Evolutionary conservation across 2,888 invertebrate genomes (phyloP).

Genomic region (Margaritifera margaritifera): DNA sequence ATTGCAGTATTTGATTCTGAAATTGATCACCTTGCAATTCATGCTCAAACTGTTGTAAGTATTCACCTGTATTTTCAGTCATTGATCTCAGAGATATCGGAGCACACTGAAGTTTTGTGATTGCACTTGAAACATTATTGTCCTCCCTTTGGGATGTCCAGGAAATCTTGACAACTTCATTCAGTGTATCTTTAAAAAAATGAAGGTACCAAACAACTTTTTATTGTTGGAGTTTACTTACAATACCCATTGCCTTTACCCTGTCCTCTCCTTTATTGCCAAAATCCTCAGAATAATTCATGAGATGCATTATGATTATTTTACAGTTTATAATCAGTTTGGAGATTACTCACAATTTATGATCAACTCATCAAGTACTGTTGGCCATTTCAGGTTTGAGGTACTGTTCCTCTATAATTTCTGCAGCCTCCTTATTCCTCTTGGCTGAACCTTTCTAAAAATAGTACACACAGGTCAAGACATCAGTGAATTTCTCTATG

Average conservation of each 20-base stretch:
- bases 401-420: constrained; percentile 16
- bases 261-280: constrained; percentile 8
- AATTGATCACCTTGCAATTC: constrained; percentile 9
- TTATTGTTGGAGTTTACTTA: constrained; percentile 11
- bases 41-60: constrained; percentile 5
- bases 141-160: constrained; percentile 30
- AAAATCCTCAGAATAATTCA: constrained; percentile 6
- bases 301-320: constrained; percentile 10
- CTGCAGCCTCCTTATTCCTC: constrained; percentile 12
- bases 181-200: constrained; percentile 26
- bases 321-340: constrained; percentile 7
- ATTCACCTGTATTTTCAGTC: constrained; percentile 15
- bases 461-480: constrained; percentile 11
- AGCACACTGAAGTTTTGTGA: constrained; percentile 27
- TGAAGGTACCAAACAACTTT: constrained; percentile 16
- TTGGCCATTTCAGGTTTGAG: constrained; percentile 18
- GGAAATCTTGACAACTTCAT: constrained; percentile 18
- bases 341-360: constrained; percentile 4
- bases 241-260: constrained; percentile 13
- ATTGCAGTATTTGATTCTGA: constrained; percentile 9
- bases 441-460: constrained; percentile 19
- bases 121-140: constrained; percentile 24
- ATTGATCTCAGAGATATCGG: too few relatives aligned
- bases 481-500: constrained; percentile 13
- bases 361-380: constrained; percentile 21